Conservation (phyloP, 1,140 invertebrate genomes). For the Philaenus spumarius region DNA sequence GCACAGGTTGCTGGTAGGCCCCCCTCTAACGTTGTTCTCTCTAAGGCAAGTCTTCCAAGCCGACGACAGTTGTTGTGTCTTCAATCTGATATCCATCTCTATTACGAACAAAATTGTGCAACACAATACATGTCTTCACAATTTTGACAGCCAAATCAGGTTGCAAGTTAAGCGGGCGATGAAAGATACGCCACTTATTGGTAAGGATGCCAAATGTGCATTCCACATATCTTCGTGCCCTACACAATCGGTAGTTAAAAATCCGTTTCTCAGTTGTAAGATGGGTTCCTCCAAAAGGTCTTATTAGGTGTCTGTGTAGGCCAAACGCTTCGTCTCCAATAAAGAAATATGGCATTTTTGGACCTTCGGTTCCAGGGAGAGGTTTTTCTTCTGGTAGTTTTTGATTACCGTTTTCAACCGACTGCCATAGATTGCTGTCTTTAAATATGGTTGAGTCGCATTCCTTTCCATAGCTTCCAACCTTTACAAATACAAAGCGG, state of each 20-base stretch:
- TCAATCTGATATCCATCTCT: conserved; percentile 24
- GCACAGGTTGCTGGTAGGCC: conserved; percentile 11
- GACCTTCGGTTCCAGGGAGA: too few relatives aligned
- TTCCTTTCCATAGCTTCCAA: conserved; percentile 37
- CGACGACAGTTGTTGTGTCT: conserved; percentile 23
- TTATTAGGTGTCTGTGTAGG: too few relatives aligned
- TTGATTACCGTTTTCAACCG: conserved; percentile 16
- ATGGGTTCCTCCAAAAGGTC: too few relatives aligned
- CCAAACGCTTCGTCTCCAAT: too few relatives aligned
- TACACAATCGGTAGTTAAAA: conserved; percentile 38
- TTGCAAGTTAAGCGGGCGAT: conserved; percentile 25
- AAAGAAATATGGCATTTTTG: too few relatives aligned
- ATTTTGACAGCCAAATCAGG: conserved; percentile 24
- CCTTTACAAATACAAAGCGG: conserved; percentile 39
- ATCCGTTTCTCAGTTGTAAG: conserved; percentile 27
- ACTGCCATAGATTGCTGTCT: conserved; percentile 26
- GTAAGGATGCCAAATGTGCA: conserved; percentile 33
- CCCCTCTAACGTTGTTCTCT: background rate
- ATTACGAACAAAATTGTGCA: conserved; percentile 24
- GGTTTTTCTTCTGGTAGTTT: conserved; percentile 18
- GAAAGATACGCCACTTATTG: conserved; percentile 28
- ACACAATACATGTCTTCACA: conserved; percentile 25
- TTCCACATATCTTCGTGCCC: conserved; percentile 31
- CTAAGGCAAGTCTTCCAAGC: background rate
- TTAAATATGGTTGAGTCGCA: conserved; percentile 35